Evolutionary conservation across 2,113 vertebrate genomes (phyloP).

Genomic region (Bolborhynchus lineola): DNA sequence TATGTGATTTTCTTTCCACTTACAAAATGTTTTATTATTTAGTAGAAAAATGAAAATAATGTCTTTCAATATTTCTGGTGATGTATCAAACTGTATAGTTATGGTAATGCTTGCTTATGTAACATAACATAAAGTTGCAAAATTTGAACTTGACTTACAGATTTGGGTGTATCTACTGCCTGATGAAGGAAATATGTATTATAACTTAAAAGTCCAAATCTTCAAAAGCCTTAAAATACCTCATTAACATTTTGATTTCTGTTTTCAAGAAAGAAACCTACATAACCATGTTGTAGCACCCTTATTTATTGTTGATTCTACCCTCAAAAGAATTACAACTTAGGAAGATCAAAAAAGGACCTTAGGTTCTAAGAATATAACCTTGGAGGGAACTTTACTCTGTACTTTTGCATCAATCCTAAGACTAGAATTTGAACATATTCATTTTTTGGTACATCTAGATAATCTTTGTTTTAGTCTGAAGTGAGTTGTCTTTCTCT

Average conservation of each 20-base stretch:
- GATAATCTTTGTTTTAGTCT: not conserved
- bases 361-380: not conserved
- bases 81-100: not conserved
- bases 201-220: not conserved
- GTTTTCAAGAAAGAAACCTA: not conserved
- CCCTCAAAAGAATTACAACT: not conserved
- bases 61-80: not conserved
- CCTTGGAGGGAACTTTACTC: not conserved
- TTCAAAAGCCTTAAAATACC: not conserved
- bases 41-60: constrained; percentile 18
- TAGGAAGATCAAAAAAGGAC: not conserved
- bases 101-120: not conserved
- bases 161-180: not conserved
- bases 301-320: not conserved
- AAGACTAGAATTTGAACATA: not conserved
- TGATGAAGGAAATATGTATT: not conserved
- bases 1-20: not conserved
- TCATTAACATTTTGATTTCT: not conserved
- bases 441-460: not conserved
- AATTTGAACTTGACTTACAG: not conserved
- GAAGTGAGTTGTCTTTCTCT: not conserved
- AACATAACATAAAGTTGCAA: not conserved
- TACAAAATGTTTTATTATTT: not conserved
- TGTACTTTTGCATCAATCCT: not conserved
- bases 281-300: not conserved